These are phyloP conservation scores for Heliconius hortense DNA, from an alignment of 2,888 invertebrate species.

Conservation along the genomic window DNA sequence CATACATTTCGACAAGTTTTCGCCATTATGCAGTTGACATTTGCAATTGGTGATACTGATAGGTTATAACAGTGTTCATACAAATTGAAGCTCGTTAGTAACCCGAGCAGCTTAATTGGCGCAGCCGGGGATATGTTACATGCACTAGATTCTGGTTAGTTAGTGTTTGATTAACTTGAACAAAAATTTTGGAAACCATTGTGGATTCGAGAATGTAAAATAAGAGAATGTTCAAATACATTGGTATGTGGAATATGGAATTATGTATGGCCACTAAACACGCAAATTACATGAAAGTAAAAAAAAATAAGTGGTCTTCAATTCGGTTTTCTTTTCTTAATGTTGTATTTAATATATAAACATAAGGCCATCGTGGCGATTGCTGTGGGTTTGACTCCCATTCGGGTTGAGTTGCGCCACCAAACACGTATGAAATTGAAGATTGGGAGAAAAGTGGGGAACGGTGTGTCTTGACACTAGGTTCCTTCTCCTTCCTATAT, in stretches of 20 bases:
- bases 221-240: too few species aligned
- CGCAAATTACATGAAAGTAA: too few species aligned
- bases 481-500: not conserved
- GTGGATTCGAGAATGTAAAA: not conserved
- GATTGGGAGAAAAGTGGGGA: not conserved
- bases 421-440: too few species aligned
- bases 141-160: not conserved
- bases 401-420: too few species aligned
- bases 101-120: not conserved
- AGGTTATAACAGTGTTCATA: slow-evolving; percentile 5
- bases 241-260: too few species aligned
- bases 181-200: not conserved
- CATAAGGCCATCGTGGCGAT: too few species aligned
- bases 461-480: not conserved
- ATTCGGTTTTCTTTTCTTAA: too few species aligned
- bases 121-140: not conserved
- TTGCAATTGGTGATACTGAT: not conserved
- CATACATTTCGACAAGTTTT: not conserved
- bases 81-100: slow-evolving; percentile 14
- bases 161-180: not conserved
- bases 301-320: too few species aligned
- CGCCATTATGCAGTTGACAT: not conserved
- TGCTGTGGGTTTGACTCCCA: too few species aligned
- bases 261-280: too few species aligned
- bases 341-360: too few species aligned